Evolutionary conservation across 2,113 vertebrate genomes (phyloP).

Genomic region (Cavia aperea): DNA sequence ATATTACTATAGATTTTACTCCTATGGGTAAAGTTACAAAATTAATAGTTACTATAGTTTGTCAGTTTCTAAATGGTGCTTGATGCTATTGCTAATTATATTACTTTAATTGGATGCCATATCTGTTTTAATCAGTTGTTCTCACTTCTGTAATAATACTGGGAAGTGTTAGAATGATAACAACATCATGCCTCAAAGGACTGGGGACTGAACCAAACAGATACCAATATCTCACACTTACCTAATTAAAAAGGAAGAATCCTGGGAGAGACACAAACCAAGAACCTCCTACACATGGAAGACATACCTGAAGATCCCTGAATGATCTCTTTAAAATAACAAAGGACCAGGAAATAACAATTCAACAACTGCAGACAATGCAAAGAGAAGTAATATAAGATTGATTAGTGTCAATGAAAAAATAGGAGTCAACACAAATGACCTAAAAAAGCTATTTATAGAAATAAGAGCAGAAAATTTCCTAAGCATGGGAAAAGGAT

Average conservation of each 20-base stretch:
- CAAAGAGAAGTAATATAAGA: neutral
- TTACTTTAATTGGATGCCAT: neutral
- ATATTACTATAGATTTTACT: neutral
- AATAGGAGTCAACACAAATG: neutral
- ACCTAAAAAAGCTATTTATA: neutral
- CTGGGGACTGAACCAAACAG: neutral
- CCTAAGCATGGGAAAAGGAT: neutral
- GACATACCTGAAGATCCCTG: neutral
- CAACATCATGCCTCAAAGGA: neutral
- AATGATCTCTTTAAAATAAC: neutral
- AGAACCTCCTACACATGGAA: neutral
- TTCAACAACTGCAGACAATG: neutral
- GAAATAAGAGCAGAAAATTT: neutral
- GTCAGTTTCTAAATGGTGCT: neutral
- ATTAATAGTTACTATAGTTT: neutral
- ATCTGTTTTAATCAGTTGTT: neutral
- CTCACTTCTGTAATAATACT: neutral
- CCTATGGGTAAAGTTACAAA: neutral
- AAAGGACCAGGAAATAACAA: neutral
- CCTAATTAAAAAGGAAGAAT: neutral
- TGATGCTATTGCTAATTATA: neutral
- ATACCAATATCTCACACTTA: neutral
- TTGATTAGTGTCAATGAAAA: neutral
- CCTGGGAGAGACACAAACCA: neutral
- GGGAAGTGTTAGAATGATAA: neutral